Base-by-base conservation (phyloP, 2,888 invertebrate genomes). In the Baccha elongata region DNA sequence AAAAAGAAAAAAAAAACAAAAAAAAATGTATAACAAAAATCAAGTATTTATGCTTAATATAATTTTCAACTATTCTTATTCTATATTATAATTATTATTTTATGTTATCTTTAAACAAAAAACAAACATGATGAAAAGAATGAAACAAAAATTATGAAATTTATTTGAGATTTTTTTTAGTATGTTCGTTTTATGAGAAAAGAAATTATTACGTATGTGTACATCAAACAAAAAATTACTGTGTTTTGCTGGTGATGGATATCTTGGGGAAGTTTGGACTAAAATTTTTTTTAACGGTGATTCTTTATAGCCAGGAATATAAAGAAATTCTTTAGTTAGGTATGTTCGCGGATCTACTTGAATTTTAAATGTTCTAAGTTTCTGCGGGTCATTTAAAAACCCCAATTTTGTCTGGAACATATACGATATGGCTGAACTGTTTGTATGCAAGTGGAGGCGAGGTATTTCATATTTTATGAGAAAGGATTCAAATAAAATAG, bases 41-140 rank as follows among this genome's bases (percentile, higher is more conserved):
- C 84, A 86, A 84, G 85, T 84, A 84, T 85, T 81, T 85, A 85
- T 85, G 85, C 85, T 84, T 85, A 85, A 80, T 86, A 85, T 85
- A 85, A 86, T 86, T 85, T 83, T 86, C 86, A 86, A 85, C 84
- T 84, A 85, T 84, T 86, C 85, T 84, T 84, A 86, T 81, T 84
- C 84, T 84, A 79, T 84, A 85, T 85, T 81, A 84, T 80, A 85
- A 85, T 85, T 81, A 85, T 85, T 81, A 85, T 78, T 85, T 85
- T 85, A 85, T 85, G 85, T 85, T 85, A 85, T 60, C 84, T 85
- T 84, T 81, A 83, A 78, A 85, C 64, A 72, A 78, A 26, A 32
- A 40, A 69, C 60, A 68, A 73, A 64, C 65, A 72, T 60, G 23
- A 55, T 55, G 23, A 69, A 64, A 80, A 46, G 35, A 44, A 55